These are phyloP conservation scores for Drosophila ogumai DNA, from an alignment of 1,140 invertebrate genomes.

Conservation along the genomic window DNA sequence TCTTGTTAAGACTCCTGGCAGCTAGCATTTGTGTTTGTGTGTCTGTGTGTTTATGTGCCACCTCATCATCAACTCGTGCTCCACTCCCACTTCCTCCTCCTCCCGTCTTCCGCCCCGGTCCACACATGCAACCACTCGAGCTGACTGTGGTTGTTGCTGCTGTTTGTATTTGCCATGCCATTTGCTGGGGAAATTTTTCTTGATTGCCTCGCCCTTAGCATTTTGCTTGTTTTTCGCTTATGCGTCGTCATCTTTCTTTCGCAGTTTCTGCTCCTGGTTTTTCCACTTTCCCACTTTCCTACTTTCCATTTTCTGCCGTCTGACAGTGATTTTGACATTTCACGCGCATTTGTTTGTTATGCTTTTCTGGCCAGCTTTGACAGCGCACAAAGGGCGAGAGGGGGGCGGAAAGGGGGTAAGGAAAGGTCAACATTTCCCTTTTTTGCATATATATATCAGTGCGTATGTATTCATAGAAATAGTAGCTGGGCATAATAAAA, in stretches of 20 bases:
- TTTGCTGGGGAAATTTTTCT: slow-evolving; percentile 72
- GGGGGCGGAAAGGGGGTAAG: neutral
- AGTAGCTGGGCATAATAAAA: slow-evolving; percentile 39
- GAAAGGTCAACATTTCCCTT: slow-evolving; percentile 70
- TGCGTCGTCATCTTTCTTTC: slow-evolving; percentile 72
- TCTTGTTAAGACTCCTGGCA: slow-evolving; percentile 46
- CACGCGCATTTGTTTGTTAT: slow-evolving; percentile 76
- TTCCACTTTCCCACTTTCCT: neutral
- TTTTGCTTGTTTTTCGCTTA: slow-evolving; percentile 69
- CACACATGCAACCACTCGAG: slow-evolving; percentile 66
- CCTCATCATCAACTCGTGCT: slow-evolving; percentile 42
- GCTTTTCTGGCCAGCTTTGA: slow-evolving; percentile 43
- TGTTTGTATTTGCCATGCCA: slow-evolving; percentile 71
- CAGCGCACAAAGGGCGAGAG: neutral
- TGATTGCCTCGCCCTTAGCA: slow-evolving; percentile 76
- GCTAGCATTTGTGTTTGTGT: slow-evolving; percentile 28
- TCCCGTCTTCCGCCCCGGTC: neutral
- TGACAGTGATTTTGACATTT: slow-evolving; percentile 81
- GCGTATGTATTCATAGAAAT: slow-evolving; percentile 45
- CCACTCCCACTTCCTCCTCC: neutral
- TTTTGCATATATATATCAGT: slow-evolving; percentile 47
- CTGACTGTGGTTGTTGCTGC: slow-evolving; percentile 41
- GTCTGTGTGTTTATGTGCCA: slow-evolving; percentile 37
- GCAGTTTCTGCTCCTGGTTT: slow-evolving; percentile 36
- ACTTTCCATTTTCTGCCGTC: slow-evolving; percentile 12